Percentiles rank a stretch among this genome's conserved stretches.
These are phyloP conservation scores for Caenorhabditis wallacei DNA, from an alignment of 2,888 invertebrate genomes.

Conservation along the genomic window DNA sequence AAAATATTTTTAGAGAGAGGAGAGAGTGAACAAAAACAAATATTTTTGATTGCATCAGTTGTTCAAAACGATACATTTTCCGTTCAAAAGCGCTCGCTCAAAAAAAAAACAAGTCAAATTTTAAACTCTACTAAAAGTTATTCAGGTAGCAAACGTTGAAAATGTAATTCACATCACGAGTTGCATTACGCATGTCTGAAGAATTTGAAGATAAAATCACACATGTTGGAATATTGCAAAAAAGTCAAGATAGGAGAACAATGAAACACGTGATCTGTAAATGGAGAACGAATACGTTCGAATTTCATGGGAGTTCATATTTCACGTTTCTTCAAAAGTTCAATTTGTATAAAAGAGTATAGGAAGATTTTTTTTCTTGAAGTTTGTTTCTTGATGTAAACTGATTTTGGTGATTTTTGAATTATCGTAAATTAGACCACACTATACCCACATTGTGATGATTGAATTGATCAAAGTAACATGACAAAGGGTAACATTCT, in stretches of 20 bases:
- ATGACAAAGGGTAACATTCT: conserved; percentile 2
- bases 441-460: not conserved
- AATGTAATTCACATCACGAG: no score
- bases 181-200: no score
- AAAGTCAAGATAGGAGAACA: conserved; percentile 1
- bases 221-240: not conserved
- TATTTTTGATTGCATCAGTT: no score
- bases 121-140: no score
- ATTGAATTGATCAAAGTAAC: conserved; percentile 1
- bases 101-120: no score
- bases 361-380: no score
- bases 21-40: not conserved
- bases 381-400: no score
- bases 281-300: conserved; percentile 20
- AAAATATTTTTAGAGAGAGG: no score
- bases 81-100: no score
- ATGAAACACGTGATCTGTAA: conserved; percentile 19
- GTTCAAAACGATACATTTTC: no score
- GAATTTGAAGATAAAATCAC: not conserved
- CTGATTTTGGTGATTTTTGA: not conserved
- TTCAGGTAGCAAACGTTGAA: no score
- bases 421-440: not conserved
- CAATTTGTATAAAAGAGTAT: not conserved
- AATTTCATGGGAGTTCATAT: conserved; percentile 37
- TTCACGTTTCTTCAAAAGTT: conserved; percentile 24